These are phyloP conservation scores for Triplophysa bombifrons DNA, from an alignment of 2,797 vertebrate species.

Conservation along the genomic window DNA sequence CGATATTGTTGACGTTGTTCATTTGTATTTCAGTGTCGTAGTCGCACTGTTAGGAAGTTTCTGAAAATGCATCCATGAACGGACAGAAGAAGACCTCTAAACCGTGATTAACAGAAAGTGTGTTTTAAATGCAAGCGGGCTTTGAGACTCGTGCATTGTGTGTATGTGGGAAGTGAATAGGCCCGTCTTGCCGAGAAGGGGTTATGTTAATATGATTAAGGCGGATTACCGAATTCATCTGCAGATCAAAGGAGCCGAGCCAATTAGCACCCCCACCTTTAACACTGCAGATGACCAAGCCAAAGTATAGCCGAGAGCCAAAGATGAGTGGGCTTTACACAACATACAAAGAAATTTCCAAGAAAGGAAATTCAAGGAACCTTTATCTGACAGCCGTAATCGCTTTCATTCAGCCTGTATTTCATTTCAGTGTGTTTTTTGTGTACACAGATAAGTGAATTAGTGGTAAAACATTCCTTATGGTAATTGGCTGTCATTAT, in stretches of 20 bases:
- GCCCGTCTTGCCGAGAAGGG: conserved; percentile 63
- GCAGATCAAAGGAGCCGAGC: conserved; percentile 78
- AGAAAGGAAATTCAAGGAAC: conserved; percentile 21
- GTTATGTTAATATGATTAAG: conserved; percentile 78
- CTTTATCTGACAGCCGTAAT: neutral
- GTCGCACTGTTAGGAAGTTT: conserved; percentile 9
- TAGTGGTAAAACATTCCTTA: conserved; percentile 38
- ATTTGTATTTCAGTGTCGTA: neutral
- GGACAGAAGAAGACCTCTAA: neutral
- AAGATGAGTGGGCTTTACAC: neutral
- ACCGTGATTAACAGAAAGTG: neutral
- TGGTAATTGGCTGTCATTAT: conserved; percentile 67
- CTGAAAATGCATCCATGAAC: conserved; percentile 10
- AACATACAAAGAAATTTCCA: neutral
- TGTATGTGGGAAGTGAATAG: conserved; percentile 60
- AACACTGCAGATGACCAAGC: conserved; percentile 50
- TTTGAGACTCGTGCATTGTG: conserved; percentile 16
- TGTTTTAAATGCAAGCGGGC: conserved; percentile 24
- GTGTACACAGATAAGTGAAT: conserved; percentile 6
- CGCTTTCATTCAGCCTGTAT: conserved; percentile 7
- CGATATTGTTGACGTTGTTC: neutral
- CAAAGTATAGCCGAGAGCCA: conserved; percentile 48
- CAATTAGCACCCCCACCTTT: conserved; percentile 79
- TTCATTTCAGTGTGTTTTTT: conserved; percentile 12
- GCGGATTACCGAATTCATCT: conserved; percentile 72